These are phyloP conservation scores for Mustela nigripes DNA, from an alignment of 2,113 vertebrate species.

Conservation along the genomic window DNA sequence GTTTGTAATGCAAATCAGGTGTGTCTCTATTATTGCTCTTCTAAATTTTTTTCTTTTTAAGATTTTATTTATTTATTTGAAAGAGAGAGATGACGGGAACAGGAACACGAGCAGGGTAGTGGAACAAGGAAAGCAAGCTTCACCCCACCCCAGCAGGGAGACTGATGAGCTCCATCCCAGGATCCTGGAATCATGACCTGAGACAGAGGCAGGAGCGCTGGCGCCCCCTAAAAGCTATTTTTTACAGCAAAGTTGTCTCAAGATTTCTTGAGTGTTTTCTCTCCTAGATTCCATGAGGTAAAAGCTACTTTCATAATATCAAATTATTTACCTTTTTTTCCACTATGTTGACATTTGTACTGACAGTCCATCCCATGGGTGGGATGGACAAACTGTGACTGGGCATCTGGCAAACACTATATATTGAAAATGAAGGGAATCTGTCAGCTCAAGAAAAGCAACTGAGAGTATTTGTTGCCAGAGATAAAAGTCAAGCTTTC, in stretches of 20 bases:
- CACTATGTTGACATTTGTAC: background rate
- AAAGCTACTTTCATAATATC: background rate
- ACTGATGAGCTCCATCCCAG: no score
- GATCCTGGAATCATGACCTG: no score
- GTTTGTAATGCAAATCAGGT: background rate
- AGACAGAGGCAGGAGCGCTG: no score
- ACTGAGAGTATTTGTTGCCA: background rate
- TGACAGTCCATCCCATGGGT: background rate
- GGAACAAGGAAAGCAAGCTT: no score
- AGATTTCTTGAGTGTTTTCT: background rate
- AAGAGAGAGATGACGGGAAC: no score
- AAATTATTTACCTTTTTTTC: background rate
- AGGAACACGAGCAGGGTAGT: no score
- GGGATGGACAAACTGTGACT: background rate
- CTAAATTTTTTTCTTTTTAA: background rate
- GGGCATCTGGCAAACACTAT: background rate
- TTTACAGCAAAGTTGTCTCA: background rate
- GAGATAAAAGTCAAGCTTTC: background rate
- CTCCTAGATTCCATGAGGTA: background rate
- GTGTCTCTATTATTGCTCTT: background rate
- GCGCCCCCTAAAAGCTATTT: background rate
- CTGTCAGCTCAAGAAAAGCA: conserved; percentile 6
- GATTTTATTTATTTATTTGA: no score
- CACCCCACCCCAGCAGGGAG: no score
- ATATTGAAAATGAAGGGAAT: background rate